These are phyloP conservation scores for Gasterosteus nipponicus DNA, from an alignment of 2,113 vertebrate species.

Conservation along the genomic window DNA sequence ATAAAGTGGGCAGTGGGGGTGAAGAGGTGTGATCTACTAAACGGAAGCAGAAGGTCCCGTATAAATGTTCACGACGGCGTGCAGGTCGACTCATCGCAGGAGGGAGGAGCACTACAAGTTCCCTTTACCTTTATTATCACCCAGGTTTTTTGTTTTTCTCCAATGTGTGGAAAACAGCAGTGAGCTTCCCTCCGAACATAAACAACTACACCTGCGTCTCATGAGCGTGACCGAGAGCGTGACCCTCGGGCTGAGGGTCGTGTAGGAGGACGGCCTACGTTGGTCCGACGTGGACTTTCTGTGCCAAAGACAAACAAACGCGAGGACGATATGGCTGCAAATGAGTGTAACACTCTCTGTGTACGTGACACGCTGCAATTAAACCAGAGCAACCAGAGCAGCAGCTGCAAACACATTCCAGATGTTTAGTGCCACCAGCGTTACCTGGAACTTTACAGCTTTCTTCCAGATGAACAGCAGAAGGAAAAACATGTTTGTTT, in stretches of 20 bases:
- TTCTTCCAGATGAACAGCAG: background rate
- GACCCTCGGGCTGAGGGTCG: slow-evolving; percentile 13
- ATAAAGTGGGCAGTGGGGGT: background rate
- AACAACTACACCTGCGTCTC: slow-evolving; percentile 19
- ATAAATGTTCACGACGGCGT: too few relatives aligned
- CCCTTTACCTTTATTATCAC: too few relatives aligned
- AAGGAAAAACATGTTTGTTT: background rate
- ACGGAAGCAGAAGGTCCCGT: too few relatives aligned
- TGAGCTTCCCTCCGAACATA: slow-evolving; percentile 10
- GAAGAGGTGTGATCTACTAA: too few relatives aligned
- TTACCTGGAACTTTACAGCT: background rate
- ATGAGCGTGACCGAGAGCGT: slow-evolving; percentile 44
- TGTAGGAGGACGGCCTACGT: slow-evolving; percentile 36
- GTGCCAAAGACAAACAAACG: background rate
- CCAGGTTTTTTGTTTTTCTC: too few relatives aligned
- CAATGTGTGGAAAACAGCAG: too few relatives aligned
- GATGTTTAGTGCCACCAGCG: background rate
- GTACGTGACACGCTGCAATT: slow-evolving; percentile 9
- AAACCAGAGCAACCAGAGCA: slow-evolving; percentile 45
- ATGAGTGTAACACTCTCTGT: background rate
- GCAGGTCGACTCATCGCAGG: too few relatives aligned
- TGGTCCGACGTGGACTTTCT: slow-evolving; percentile 24
- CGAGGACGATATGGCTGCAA: too few relatives aligned
- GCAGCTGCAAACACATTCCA: slow-evolving; percentile 51
- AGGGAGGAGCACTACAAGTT: too few relatives aligned